These are phyloP conservation scores for Enteromius paludinosus DNA, from an alignment of 2,797 vertebrate genomes.

Conservation along the genomic window DNA sequence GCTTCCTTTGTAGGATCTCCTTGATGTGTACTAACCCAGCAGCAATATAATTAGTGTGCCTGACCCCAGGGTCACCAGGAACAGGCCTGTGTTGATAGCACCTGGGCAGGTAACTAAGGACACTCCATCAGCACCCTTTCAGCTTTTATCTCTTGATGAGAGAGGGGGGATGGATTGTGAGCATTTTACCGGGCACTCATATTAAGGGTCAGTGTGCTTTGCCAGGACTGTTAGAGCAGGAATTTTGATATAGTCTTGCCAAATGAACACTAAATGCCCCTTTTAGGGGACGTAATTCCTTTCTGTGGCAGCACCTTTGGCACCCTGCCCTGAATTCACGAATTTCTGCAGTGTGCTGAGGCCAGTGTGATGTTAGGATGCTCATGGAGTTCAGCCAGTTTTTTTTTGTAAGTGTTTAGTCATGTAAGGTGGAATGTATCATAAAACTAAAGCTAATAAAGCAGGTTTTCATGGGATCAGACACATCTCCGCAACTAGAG, in stretches of 20 bases:
- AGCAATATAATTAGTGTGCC: constrained; percentile 69
- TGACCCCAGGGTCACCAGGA: constrained; percentile 62
- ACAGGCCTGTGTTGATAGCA: constrained; percentile 67
- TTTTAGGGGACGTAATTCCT: constrained; percentile 43
- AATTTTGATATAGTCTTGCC: constrained; percentile 47
- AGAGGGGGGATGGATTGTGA: constrained; percentile 21
- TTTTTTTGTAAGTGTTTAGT: neutral
- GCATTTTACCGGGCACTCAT: constrained; percentile 21
- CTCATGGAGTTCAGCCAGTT: neutral
- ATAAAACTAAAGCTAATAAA: constrained; percentile 14
- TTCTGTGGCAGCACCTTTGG: constrained; percentile 29
- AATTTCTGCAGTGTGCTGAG: constrained; percentile 1
- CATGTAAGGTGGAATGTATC: neutral
- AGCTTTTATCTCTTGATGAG: constrained; percentile 34
- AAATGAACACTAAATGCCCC: constrained; percentile 47
- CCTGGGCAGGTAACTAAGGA: constrained; percentile 55
- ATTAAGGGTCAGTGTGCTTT: constrained; percentile 22
- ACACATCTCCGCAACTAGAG: neutral
- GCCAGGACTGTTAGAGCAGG: constrained; percentile 35
- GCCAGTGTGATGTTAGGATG: neutral
- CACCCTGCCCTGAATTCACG: neutral
- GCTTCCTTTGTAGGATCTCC: constrained; percentile 46
- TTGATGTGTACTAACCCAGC: constrained; percentile 59
- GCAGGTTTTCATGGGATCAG: neutral
- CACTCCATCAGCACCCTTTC: constrained; percentile 38